phyloP scores from a whole-genome alignment of 1,140 invertebrate genomes.

The Zaprionus capensis region DNA sequence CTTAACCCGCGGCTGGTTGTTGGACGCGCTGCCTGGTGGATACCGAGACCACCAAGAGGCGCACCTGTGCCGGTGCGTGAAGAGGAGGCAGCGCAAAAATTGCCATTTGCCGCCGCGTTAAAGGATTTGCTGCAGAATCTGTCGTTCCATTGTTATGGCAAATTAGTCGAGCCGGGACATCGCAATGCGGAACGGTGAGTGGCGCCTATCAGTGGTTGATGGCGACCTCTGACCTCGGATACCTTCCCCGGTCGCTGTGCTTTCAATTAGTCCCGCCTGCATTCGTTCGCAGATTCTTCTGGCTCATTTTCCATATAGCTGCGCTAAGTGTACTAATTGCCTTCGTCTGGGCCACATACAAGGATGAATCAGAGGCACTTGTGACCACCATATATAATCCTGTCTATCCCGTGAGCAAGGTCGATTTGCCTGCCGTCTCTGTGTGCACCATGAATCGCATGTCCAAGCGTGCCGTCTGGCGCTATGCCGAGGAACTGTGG shows the following conservation, averaged over 20 bases:
- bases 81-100: conserved; percentile 61
- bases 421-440: conserved; percentile 86
- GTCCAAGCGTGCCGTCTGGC: conserved; percentile 84
- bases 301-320: conserved; percentile 85
- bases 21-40: conserved; percentile 78
- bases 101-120: conserved; percentile 73
- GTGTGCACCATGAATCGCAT: conserved; percentile 87
- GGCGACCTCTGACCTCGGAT: not conserved
- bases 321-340: conserved; percentile 85
- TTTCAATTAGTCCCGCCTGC: conserved; percentile 63
- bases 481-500: conserved; percentile 85
- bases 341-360: conserved; percentile 85
- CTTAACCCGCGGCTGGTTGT: conserved; percentile 45
- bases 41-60: conserved; percentile 42
- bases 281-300: conserved; percentile 84
- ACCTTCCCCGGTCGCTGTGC: not conserved
- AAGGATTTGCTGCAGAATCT: conserved; percentile 81
- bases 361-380: conserved; percentile 84
- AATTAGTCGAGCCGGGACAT: conserved; percentile 76
- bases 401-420: conserved; percentile 85
- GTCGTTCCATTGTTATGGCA: conserved; percentile 83
- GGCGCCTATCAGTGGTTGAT: not conserved
- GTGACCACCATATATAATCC: conserved; percentile 86
- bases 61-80: conserved; percentile 20
- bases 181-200: conserved; percentile 73